phyloP scores from a whole-genome alignment of 2,113 vertebrate species.

The Elaphurus davidianus region DNA sequence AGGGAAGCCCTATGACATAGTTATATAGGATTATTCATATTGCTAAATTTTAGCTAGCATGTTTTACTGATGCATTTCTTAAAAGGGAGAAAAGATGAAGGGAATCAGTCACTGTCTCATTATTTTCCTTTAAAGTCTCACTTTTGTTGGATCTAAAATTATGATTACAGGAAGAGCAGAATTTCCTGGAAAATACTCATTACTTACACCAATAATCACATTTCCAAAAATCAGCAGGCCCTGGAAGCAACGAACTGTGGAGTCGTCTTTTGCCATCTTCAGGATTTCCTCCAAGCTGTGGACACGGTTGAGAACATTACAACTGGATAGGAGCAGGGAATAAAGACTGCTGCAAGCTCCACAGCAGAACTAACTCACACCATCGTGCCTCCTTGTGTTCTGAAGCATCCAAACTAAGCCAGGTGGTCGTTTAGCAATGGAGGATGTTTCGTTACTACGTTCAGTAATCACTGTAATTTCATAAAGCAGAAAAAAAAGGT shows the following conservation, averaged over 20 bases:
- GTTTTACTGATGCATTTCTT: conserved; percentile 16
- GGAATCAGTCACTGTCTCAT: not conserved
- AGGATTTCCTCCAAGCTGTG: conserved; percentile 28
- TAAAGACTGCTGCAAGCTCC: not conserved
- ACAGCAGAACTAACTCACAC: not conserved
- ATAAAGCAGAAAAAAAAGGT: not conserved
- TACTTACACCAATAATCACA: conserved; percentile 85
- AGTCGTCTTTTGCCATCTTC: conserved; percentile 81
- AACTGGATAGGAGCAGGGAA: not conserved
- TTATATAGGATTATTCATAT: not conserved
- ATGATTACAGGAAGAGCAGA: not conserved
- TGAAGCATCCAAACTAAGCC: not conserved
- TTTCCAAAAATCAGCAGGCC: conserved; percentile 84
- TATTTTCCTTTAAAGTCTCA: conserved; percentile 15
- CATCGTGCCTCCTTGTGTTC: not conserved
- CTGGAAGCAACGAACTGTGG: conserved; percentile 79
- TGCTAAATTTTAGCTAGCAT: not conserved
- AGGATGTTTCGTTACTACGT: not conserved
- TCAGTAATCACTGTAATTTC: not conserved
- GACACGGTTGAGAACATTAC: not conserved
- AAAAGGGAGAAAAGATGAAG: not conserved
- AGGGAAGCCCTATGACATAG: not conserved
- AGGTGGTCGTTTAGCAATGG: not conserved
- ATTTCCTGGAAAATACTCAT: conserved; percentile 1
- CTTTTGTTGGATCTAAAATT: not conserved